A percentile compares a stretch with the other conserved stretches of the same genome.
phyloP scores from a whole-genome alignment of 2,888 invertebrate species.

The Pterostichus niger region DNA sequence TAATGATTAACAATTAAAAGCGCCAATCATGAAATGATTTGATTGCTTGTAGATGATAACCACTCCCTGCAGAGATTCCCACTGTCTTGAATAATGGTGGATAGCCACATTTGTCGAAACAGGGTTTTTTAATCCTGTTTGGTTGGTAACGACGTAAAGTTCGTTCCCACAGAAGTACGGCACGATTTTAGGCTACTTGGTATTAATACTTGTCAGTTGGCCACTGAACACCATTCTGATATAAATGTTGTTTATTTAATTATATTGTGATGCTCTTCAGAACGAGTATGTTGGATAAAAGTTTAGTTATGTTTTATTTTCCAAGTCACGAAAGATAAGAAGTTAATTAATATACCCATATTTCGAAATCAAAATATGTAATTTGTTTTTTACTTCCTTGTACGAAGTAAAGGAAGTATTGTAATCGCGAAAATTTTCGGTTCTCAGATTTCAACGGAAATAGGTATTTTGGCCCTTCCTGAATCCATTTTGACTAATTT shows the following conservation, averaged over 20 bases:
- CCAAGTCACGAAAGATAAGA: neutral
- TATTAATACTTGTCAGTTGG: slow-evolving; percentile 61
- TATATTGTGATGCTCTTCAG: slow-evolving; percentile 42
- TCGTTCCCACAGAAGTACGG: slow-evolving; percentile 62
- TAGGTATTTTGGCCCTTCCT: too few relatives aligned
- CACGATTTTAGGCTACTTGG: slow-evolving; percentile 61
- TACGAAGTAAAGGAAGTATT: too few relatives aligned
- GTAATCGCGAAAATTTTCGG: too few relatives aligned
- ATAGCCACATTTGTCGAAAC: slow-evolving; percentile 64
- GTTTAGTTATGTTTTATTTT: slow-evolving; percentile 22
- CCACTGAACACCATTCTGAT: slow-evolving; percentile 10
- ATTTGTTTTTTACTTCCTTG: slow-evolving; percentile 48
- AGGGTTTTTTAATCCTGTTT: slow-evolving; percentile 41
- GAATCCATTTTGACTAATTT: too few relatives aligned
- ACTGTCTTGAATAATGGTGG: slow-evolving; percentile 62
- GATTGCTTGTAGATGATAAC: slow-evolving; percentile 69
- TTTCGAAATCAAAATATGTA: slow-evolving; percentile 26
- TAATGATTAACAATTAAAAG: slow-evolving; percentile 73
- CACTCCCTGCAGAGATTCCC: slow-evolving; percentile 61
- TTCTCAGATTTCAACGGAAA: too few relatives aligned
- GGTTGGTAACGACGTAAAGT: slow-evolving; percentile 42
- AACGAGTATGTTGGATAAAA: slow-evolving; percentile 36
- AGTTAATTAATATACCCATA: slow-evolving; percentile 30
- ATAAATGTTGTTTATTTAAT: slow-evolving; percentile 54
- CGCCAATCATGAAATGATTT: slow-evolving; percentile 73